Conservation (phyloP, 2,113 vertebrate species). For the Pituophis catenifer region DNA sequence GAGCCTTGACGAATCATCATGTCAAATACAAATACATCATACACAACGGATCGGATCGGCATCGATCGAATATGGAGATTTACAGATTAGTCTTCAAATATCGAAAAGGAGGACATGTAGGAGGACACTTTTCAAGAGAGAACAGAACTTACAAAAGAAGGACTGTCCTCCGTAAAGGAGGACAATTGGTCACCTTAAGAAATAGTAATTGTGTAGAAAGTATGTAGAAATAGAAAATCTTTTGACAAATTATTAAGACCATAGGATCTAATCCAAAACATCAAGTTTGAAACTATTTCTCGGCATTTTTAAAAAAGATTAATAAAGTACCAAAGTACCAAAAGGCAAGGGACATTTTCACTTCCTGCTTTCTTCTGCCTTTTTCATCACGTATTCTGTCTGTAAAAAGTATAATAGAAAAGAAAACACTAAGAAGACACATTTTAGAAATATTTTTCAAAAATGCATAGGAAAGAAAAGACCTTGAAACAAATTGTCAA, state of each 20-base stretch:
- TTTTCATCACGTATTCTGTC: not conserved
- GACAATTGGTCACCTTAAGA: too few species aligned
- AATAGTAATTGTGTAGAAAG: too few species aligned
- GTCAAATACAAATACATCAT: too few species aligned
- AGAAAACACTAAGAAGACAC: not conserved
- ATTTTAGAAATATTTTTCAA: not conserved
- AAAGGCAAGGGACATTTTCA: not conserved
- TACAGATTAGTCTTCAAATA: too few species aligned
- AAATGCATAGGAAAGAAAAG: not conserved
- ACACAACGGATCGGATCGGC: too few species aligned
- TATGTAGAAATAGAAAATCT: not conserved
- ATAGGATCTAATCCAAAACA: not conserved
- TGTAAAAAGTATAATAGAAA: not conserved
- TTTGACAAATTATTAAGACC: not conserved
- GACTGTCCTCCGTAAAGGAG: too few species aligned
- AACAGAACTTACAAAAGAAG: too few species aligned
- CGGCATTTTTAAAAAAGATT: not conserved
- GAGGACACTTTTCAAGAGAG: too few species aligned
- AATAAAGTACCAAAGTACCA: not conserved
- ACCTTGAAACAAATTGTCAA: not conserved
- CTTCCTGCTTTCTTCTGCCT: not conserved
- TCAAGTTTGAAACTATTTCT: not conserved
- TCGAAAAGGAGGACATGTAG: too few species aligned
- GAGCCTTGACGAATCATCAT: too few species aligned
- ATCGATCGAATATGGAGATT: too few species aligned